Percentiles rank a stretch among this genome's conserved stretches.
Conservation (phyloP, 1,140 invertebrate species). For the Drosophila willistoni region DNA sequence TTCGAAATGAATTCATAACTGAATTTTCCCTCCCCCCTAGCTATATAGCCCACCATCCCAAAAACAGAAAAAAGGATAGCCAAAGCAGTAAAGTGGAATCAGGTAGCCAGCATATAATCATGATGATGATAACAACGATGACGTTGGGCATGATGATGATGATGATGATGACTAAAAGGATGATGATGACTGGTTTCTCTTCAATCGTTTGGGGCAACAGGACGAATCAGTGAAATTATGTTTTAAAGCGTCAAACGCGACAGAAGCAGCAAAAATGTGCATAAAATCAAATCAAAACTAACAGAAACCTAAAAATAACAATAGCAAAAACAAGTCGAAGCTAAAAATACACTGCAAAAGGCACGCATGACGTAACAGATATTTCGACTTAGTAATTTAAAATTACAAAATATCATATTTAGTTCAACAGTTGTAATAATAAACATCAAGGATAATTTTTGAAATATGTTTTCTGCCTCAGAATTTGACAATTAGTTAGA, state of each 20-base stretch:
- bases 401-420: too few species aligned
- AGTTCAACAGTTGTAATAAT: too few species aligned
- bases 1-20: slow-evolving; percentile 83
- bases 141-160: slow-evolving; percentile 34
- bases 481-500: too few species aligned
- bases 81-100: not conserved
- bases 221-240: slow-evolving; percentile 41
- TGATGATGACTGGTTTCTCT: slow-evolving; percentile 26
- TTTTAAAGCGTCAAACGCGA: slow-evolving; percentile 57
- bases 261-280: slow-evolving; percentile 35
- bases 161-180: slow-evolving; percentile 25
- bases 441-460: too few species aligned
- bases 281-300: slow-evolving; percentile 28
- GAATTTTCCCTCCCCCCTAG: slow-evolving; percentile 61
- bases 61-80: slow-evolving; percentile 31
- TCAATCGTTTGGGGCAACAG: slow-evolving; percentile 19
- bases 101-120: not conserved
- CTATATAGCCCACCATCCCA: slow-evolving; percentile 2
- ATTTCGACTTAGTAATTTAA: too few species aligned
- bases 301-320: slow-evolving; percentile 17
- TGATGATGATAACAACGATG: slow-evolving; percentile 19
- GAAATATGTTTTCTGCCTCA: too few species aligned
- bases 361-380: too few species aligned
- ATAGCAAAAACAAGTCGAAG: too few species aligned
- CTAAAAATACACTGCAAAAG: too few species aligned